Percentiles rank a stretch among this genome's conserved stretches.
Conservation (phyloP, 2,113 vertebrate genomes). For the Poeciliopsis retropinna region DNA sequence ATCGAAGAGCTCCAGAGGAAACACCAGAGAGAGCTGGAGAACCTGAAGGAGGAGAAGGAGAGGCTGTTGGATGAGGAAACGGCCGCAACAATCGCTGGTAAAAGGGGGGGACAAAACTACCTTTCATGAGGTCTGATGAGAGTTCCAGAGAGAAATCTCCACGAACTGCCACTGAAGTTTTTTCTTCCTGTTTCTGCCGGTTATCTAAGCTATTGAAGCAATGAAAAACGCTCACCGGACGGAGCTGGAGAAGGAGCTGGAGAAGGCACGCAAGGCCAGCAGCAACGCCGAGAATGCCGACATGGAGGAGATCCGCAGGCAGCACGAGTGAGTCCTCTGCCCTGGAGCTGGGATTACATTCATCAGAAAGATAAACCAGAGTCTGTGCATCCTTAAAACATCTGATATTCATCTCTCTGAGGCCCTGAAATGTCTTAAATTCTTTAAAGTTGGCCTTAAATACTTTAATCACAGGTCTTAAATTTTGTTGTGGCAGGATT, state of each 20-base stretch:
- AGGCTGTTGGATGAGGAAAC: slow-evolving; percentile 83
- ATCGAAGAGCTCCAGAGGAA: slow-evolving; percentile 84
- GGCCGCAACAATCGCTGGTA: slow-evolving; percentile 83
- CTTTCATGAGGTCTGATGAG: background rate
- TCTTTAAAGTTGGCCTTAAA: too few relatives aligned
- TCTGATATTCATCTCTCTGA: too few relatives aligned
- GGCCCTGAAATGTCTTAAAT: too few relatives aligned
- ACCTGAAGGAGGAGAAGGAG: slow-evolving; percentile 84
- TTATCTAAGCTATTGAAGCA: slow-evolving; percentile 80
- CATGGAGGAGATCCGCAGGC: slow-evolving; percentile 80
- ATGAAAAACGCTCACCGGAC: slow-evolving; percentile 86
- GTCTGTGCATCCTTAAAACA: too few relatives aligned
- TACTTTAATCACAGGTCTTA: too few relatives aligned
- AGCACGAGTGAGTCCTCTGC: slow-evolving; percentile 79
- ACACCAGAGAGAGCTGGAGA: slow-evolving; percentile 85
- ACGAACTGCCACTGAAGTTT: background rate
- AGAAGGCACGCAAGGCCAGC: slow-evolving; percentile 79
- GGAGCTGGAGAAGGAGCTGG: slow-evolving; percentile 84
- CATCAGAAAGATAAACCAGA: too few relatives aligned
- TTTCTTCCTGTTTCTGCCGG: slow-evolving; percentile 8
- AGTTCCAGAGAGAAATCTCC: background rate
- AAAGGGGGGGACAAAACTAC: background rate
- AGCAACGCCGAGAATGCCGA: slow-evolving; percentile 80
- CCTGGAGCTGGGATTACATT: background rate
- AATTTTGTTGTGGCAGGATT: too few relatives aligned